Evolutionary conservation across 2,113 vertebrate species (phyloP).

Genomic region (Galemys pyrenaicus): DNA sequence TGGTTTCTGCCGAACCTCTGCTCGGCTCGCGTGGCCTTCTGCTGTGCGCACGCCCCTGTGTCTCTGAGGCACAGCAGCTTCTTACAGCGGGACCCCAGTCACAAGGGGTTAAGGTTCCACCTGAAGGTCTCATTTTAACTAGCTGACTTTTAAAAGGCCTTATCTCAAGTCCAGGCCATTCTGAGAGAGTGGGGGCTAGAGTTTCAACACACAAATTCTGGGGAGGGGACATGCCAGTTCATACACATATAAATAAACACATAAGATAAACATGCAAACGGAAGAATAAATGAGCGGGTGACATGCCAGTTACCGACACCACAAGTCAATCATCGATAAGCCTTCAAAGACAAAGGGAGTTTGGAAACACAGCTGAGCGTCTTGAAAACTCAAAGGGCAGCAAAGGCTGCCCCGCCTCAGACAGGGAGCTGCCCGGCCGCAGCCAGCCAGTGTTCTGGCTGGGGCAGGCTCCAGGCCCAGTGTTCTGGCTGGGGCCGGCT

Average conservation of each 20-base stretch:
- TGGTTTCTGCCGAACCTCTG: neutral
- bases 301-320: neutral
- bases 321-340: neutral
- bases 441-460: fast-evolving
- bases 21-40: neutral
- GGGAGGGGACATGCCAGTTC: neutral
- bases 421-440: too few species aligned
- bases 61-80: neutral
- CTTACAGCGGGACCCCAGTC: neutral
- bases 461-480: neutral
- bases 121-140: neutral
- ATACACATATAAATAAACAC: neutral
- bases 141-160: neutral
- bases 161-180: neutral
- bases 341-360: neutral
- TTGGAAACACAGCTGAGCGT: neutral
- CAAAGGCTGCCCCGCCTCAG: neutral
- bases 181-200: neutral
- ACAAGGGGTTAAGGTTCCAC: neutral
- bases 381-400: neutral
- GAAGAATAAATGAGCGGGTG: neutral
- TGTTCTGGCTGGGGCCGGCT: neutral
- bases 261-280: neutral
- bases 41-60: neutral
- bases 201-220: neutral